These are phyloP conservation scores for Styela plicata DNA, from an alignment of 23 tunicate species.

Conservation along the genomic window DNA sequence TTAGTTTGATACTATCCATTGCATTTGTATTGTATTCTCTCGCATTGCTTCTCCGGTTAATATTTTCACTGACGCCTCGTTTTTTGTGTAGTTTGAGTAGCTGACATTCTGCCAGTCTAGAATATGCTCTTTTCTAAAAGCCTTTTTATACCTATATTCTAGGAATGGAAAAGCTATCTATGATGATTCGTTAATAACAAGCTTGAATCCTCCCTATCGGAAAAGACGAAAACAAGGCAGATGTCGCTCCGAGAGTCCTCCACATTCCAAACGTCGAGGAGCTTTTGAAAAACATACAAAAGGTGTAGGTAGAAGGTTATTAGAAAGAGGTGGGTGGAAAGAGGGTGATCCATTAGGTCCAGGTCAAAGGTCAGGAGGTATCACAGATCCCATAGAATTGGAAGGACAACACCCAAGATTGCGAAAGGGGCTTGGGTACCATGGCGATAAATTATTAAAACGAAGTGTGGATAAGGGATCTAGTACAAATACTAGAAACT, in stretches of 20 bases:
- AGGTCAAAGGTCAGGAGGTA: conserved; percentile 24
- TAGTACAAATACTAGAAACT: background rate
- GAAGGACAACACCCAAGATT: conserved; percentile 50
- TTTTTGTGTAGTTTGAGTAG: too few relatives aligned
- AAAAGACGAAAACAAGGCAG: conserved; percentile 6
- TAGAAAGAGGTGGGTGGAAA: conserved; percentile 74
- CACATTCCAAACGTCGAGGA: conserved; percentile 1
- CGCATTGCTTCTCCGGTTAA: too few relatives aligned
- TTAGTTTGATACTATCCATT: too few relatives aligned
- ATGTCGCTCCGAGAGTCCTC: conserved; percentile 29
- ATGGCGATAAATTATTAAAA: conserved; percentile 28
- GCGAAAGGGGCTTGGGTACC: conserved; percentile 56
- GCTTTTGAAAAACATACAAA: conserved; percentile 54
- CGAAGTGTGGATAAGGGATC: background rate
- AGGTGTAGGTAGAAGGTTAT: conserved; percentile 50
- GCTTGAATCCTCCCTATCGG: background rate
- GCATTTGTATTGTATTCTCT: too few relatives aligned
- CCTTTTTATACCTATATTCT: too few relatives aligned
- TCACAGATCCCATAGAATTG: conserved; percentile 58
- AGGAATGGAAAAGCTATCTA: conserved; percentile 29
- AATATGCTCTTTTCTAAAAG: too few relatives aligned
- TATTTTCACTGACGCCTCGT: too few relatives aligned
- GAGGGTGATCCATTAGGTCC: conserved; percentile 47
- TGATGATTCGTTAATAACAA: conserved; percentile 9
- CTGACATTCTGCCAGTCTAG: too few relatives aligned